Conservation (phyloP, 1,140 invertebrate species). For the Danaus melanippus region DNA sequence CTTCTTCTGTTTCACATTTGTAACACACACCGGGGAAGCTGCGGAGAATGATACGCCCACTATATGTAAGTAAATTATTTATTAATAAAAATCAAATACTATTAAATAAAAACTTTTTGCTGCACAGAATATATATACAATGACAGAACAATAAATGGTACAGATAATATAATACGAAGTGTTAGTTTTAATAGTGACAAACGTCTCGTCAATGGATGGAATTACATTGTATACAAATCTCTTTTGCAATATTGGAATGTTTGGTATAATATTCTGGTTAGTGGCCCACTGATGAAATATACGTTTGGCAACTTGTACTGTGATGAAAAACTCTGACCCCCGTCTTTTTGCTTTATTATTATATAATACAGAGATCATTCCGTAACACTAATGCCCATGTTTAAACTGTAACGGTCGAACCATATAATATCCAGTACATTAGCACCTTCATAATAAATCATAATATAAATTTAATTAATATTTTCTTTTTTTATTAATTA, state of each 20-base stretch:
- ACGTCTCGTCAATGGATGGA: background rate
- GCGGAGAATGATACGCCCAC: slow-evolving; percentile 39
- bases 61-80: slow-evolving; percentile 44
- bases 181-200: slow-evolving; percentile 4
- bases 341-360: slow-evolving; percentile 26
- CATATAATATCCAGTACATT: too few species aligned
- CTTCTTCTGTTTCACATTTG: slow-evolving; percentile 42
- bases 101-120: too few species aligned
- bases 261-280: slow-evolving; percentile 13
- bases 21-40: slow-evolving; percentile 45
- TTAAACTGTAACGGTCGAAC: too few species aligned
- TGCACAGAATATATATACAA: too few species aligned
- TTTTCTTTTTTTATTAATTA: too few species aligned
- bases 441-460: too few species aligned
- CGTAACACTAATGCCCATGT: too few species aligned
- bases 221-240: slow-evolving; percentile 18
- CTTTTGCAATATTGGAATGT: slow-evolving; percentile 14
- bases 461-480: too few species aligned
- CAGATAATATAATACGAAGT: slow-evolving; percentile 2
- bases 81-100: background rate
- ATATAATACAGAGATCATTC: slow-evolving; percentile 14
- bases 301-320: slow-evolving; percentile 31
- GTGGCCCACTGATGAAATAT: slow-evolving; percentile 28
- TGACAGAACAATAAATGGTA: too few species aligned
- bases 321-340: slow-evolving; percentile 37